Base-by-base conservation (phyloP, 2,888 invertebrate species). In the Gasteruption jaculator region DNA sequence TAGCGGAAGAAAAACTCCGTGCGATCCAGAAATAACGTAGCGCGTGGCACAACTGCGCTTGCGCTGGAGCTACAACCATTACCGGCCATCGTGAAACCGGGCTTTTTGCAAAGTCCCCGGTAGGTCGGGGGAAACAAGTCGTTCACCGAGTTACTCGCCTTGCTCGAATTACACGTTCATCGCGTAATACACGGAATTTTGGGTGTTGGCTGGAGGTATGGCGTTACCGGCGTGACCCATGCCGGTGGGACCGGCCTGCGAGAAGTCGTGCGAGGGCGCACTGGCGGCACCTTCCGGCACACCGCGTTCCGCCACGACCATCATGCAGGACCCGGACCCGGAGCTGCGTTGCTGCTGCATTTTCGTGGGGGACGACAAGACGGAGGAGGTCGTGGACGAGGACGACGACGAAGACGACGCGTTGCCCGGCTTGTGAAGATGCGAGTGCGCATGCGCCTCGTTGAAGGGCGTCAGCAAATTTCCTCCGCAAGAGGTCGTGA, bases 141-240 rank as follows among this genome's bases (percentile, higher is more conserved):
- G n/a, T n/a, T n/a, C n/a, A n/a, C n/a, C n/a, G n/a, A n/a, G n/a
- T n/a, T n/a, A n/a, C n/a, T n/a, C n/a, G n/a, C n/a, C n/a, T n/a
- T n/a, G n/a, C n/a, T n/a, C n/a, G n/a, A n/a, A 46, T 87, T 85
- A 89, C 73, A 89, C 88, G 64, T 89, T 89, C 89, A 89, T 88
- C 30, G 88, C 86, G 64, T 89, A 89, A 67, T 86, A 88, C 22
- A 88, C 57, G 49, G 71, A 58, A 58, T 68, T 65, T 56, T 71
- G 64, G 41, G 69, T 67, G 73, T 73, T 43, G 20, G 44, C 56
- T 10, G 49, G 62, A 54, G 56, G 58, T 5, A 43, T 38, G 40
- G 58, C 39, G 38, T 57, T 61, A 46, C 59, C 40, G 75, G 74
- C 35, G 74, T 71, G 61, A 71, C 58, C 22, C 57, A 61, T 37